phyloP scores from a whole-genome alignment of 30 jellyfish, hydroid and myxozoan genomes.

The Clytia hemisphaerica region DNA sequence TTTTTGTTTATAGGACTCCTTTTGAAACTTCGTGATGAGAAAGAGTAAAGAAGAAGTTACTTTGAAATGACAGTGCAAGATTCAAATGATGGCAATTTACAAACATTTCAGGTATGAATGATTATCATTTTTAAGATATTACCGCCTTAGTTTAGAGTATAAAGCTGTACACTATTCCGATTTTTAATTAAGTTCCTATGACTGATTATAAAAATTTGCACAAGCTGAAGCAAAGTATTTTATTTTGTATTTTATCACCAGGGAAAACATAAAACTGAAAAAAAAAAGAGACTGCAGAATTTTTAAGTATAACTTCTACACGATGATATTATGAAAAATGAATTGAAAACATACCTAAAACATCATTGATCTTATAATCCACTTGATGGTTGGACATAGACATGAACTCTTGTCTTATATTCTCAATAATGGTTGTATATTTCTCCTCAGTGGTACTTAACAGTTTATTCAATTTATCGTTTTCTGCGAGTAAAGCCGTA shows the following conservation, averaged over 20 bases:
- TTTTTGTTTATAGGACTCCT: no score
- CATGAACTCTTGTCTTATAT: not conserved
- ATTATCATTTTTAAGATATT: no score
- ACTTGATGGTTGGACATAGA: not conserved
- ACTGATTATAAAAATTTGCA: no score
- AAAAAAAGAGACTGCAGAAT: not conserved
- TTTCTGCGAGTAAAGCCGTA: slow-evolving; percentile 2
- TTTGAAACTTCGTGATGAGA: no score
- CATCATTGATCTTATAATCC: not conserved
- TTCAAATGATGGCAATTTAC: no score
- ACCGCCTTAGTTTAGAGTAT: no score
- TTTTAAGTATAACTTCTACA: not conserved
- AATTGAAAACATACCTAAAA: not conserved
- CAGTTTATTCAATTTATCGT: slow-evolving; percentile 2
- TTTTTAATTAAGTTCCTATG: no score
- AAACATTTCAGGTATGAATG: no score
- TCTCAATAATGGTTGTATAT: not conserved
- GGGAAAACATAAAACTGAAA: not conserved
- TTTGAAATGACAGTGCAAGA: no score
- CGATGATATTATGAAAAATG: not conserved
- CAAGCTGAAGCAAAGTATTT: slow-evolving; percentile 4
- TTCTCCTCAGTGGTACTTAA: not conserved
- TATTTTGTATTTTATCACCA: not conserved
- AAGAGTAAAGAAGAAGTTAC: no score
- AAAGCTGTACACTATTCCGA: no score